These are phyloP conservation scores for Xestoiulus laeticollis DNA, from an alignment of 2,888 invertebrate genomes.

Conservation along the genomic window DNA sequence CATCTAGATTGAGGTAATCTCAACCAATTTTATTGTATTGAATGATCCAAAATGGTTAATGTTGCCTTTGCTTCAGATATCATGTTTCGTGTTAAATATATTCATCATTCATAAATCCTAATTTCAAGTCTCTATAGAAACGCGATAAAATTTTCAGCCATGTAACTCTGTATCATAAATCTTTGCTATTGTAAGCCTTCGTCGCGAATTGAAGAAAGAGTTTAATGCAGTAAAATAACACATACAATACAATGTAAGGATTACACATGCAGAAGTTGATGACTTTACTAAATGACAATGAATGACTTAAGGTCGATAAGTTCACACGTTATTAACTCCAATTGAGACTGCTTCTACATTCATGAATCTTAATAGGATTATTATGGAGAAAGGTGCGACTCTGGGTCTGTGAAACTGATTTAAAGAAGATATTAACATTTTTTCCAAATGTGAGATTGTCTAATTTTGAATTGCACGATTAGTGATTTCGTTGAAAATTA, in stretches of 20 bases:
- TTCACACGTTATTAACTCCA: not conserved
- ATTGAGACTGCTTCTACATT: not conserved
- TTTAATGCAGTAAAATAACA: not conserved
- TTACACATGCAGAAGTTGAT: not conserved
- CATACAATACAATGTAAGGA: not conserved
- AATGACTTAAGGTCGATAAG: constrained; percentile 10
- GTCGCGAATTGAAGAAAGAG: not conserved
- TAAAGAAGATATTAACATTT: not conserved
- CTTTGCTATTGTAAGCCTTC: not conserved
- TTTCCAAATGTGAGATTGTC: too few species aligned
- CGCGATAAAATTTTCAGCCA: constrained; percentile 26
- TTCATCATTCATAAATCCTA: not conserved
- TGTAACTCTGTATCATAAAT: not conserved
- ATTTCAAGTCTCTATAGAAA: constrained; percentile 9
- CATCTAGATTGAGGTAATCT: too few species aligned
- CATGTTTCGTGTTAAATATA: not conserved
- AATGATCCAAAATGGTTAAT: not conserved
- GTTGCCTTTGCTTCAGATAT: not conserved
- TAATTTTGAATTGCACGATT: not conserved
- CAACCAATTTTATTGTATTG: too few species aligned
- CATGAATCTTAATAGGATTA: not conserved
- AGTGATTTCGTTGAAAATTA: not conserved
- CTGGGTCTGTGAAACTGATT: not conserved
- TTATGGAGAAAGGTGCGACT: too few species aligned
- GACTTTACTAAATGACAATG: not conserved